Evolutionary conservation across 2,797 vertebrate species (phyloP).

Genomic region (Intellagama lesueurii): DNA sequence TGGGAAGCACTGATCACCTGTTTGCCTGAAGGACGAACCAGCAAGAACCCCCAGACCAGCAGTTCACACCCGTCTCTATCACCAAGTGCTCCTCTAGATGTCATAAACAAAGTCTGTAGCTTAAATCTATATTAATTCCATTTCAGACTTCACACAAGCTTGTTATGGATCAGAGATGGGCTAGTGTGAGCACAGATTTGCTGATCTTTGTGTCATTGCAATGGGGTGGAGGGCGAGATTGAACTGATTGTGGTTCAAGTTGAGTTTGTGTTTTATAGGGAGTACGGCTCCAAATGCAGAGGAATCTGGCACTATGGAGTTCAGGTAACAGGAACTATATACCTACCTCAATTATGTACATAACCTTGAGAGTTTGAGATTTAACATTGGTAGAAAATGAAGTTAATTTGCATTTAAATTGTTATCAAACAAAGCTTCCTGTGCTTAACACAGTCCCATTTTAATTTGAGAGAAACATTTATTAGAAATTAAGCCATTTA

Average conservation of each 20-base stretch:
- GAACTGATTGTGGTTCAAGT: slow-evolving; percentile 2
- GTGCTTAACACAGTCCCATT: slow-evolving; percentile 15
- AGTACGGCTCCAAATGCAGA: not conserved
- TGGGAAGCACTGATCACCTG: too few species aligned
- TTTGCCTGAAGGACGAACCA: too few species aligned
- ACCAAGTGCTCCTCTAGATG: too few species aligned
- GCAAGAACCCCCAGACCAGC: too few species aligned
- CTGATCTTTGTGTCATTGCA: not conserved
- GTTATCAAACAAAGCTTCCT: slow-evolving; percentile 32
- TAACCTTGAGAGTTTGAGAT: slow-evolving; percentile 3
- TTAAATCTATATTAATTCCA: too few species aligned
- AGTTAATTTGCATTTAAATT: slow-evolving; percentile 40
- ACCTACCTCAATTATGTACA: not conserved
- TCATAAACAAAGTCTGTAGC: too few species aligned
- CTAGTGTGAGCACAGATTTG: not conserved
- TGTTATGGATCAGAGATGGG: not conserved
- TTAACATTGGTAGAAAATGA: slow-evolving; percentile 14
- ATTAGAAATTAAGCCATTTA: not conserved
- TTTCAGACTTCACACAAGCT: too few species aligned
- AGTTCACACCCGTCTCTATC: too few species aligned
- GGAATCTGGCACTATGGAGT: not conserved
- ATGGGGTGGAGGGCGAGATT: not conserved
- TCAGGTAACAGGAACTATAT: not conserved
- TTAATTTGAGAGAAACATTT: slow-evolving; percentile 5
- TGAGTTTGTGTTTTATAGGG: not conserved